Conservation (phyloP, 2,113 vertebrate genomes). For the Dascyllus trimaculatus region DNA sequence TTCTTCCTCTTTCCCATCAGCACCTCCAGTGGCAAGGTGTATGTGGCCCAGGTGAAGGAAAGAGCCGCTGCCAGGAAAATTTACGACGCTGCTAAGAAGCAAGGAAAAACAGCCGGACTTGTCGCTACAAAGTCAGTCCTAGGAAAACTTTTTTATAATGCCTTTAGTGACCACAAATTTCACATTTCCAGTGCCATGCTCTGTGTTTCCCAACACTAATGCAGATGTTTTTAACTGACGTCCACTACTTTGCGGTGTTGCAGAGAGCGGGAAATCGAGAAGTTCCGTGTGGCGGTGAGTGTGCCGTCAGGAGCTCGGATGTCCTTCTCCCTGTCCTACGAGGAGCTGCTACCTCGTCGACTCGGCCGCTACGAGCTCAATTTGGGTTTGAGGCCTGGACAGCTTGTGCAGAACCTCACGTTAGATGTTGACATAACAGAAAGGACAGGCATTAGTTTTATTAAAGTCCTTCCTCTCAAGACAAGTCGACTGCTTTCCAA, state of each 20-base stretch:
- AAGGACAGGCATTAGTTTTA: slow-evolving; percentile 83
- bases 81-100: slow-evolving; percentile 87
- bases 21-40: slow-evolving; percentile 83
- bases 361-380: slow-evolving; percentile 86
- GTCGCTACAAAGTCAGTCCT: slow-evolving; percentile 87
- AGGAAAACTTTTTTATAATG: neutral
- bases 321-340: slow-evolving; percentile 84
- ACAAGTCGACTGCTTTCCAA: slow-evolving; percentile 80
- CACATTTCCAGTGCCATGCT: neutral
- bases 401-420: slow-evolving; percentile 85
- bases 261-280: slow-evolving; percentile 87
- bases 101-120: slow-evolving; percentile 88
- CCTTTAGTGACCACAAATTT: neutral
- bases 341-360: slow-evolving; percentile 85
- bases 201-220: neutral
- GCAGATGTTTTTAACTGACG: no score
- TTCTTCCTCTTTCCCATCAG: slow-evolving; percentile 71
- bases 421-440: slow-evolving; percentile 86
- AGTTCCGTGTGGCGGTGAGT: slow-evolving; percentile 86
- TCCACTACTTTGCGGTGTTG: neutral
- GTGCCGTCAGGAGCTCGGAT: slow-evolving; percentile 80
- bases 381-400: slow-evolving; percentile 83
- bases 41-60: slow-evolving; percentile 88
- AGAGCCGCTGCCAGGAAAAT: slow-evolving; percentile 89
- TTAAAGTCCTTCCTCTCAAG: slow-evolving; percentile 85